Conservation (phyloP, 2,797 vertebrate genomes). For the Decapterus maruadsi region DNA sequence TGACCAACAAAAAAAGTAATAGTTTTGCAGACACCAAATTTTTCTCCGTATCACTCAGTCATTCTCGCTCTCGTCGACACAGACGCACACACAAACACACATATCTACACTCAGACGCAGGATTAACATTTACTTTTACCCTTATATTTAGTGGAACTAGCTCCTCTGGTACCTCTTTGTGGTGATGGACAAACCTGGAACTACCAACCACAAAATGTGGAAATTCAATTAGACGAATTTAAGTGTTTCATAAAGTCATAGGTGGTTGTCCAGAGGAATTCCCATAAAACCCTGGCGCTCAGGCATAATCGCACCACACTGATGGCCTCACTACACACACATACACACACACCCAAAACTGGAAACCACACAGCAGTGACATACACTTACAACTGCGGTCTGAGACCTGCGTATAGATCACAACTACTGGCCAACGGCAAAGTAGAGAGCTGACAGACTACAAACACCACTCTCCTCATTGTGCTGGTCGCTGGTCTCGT, state of each 20-base stretch:
- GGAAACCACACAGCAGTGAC: conserved; percentile 76
- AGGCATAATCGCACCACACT: conserved; percentile 71
- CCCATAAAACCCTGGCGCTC: conserved; percentile 81
- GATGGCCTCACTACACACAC: conserved; percentile 67
- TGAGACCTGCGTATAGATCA: conserved; percentile 71
- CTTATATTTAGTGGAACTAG: conserved; percentile 72
- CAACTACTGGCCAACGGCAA: conserved; percentile 35
- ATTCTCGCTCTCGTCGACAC: not conserved
- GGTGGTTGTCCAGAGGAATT: conserved; percentile 87
- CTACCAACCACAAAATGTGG: conserved; percentile 85
- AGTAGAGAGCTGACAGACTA: conserved; percentile 38
- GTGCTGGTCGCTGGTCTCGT: conserved; percentile 27
- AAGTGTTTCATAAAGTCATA: conserved; percentile 90
- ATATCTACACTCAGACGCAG: conserved; percentile 33
- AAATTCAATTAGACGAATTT: conserved; percentile 89
- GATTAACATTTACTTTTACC: conserved; percentile 64
- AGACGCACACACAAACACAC: conserved; percentile 35
- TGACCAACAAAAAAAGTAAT: conserved; percentile 25
- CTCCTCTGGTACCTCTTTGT: conserved; percentile 76
- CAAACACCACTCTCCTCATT: conserved; percentile 37
- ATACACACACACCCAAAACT: conserved; percentile 68
- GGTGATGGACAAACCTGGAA: conserved; percentile 79
- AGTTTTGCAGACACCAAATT: conserved; percentile 14
- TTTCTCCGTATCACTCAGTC: not conserved
- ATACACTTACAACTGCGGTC: conserved; percentile 74